These are phyloP conservation scores for Steinernema hermaphroditum DNA, from an alignment of 2,888 invertebrate species.

Conservation along the genomic window DNA sequence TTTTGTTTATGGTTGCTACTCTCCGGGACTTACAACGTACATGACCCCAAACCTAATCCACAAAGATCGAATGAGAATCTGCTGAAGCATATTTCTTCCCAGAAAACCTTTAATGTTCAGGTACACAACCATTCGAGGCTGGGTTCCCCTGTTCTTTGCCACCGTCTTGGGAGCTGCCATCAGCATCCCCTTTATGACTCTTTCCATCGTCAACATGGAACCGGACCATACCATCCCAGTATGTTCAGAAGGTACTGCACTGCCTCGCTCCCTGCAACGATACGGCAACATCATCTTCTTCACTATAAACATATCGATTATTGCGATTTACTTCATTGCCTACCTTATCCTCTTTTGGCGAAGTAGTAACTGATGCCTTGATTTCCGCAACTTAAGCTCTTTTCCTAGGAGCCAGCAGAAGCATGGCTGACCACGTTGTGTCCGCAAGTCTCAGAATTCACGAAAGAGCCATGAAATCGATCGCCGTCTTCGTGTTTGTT, in stretches of 20 bases:
- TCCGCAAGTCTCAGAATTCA: background rate
- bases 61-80: too few relatives aligned
- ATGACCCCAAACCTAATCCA: too few relatives aligned
- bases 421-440: background rate
- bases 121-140: background rate
- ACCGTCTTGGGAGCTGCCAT: background rate
- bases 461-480: background rate
- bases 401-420: background rate
- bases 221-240: slow-evolving; percentile 3
- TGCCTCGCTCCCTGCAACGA: background rate
- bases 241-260: background rate
- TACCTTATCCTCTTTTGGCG: background rate
- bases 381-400: too few relatives aligned
- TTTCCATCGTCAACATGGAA: background rate
- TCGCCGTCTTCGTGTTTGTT: background rate
- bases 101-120: background rate
- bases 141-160: background rate
- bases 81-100: too few relatives aligned
- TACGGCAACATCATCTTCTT: background rate
- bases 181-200: background rate
- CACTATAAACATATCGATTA: background rate
- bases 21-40: too few relatives aligned
- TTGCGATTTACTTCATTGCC: background rate
- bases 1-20: too few relatives aligned
- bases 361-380: background rate